Evolutionary conservation across 2,797 vertebrate species (phyloP).

Genomic region (Enteromius afrohamiltoni): DNA sequence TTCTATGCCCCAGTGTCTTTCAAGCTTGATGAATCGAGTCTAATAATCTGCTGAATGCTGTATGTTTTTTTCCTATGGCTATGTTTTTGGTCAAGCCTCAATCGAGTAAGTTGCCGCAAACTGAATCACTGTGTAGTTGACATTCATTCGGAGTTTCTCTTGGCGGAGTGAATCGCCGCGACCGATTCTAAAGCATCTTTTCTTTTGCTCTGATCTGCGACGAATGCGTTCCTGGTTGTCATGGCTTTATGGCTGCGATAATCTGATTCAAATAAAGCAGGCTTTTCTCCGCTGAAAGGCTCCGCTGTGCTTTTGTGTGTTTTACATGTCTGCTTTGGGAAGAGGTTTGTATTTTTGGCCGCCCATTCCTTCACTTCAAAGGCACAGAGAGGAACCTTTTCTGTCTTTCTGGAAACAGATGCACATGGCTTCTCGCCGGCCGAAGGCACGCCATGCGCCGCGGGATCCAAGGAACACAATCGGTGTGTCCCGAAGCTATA

Average conservation of each 20-base stretch:
- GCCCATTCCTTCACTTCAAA: slow-evolving; percentile 71
- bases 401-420: slow-evolving; percentile 71
- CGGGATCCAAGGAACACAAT: slow-evolving; percentile 80
- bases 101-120: slow-evolving; percentile 35
- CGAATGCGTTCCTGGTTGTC: slow-evolving; percentile 68
- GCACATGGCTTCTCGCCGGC: slow-evolving; percentile 74
- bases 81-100: slow-evolving; percentile 45
- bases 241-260: slow-evolving; percentile 69
- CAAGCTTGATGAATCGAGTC: slow-evolving; percentile 47
- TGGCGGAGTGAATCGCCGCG: slow-evolving; percentile 60
- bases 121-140: slow-evolving; percentile 57
- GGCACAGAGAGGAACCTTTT: slow-evolving; percentile 68
- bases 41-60: slow-evolving; percentile 42
- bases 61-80: slow-evolving; percentile 9
- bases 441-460: slow-evolving; percentile 77
- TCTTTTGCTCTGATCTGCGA: slow-evolving; percentile 62
- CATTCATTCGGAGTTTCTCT: slow-evolving; percentile 61
- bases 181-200: slow-evolving; percentile 62
- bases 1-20: slow-evolving; percentile 52
- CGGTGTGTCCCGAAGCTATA: slow-evolving; percentile 78
- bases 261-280: slow-evolving; percentile 68
- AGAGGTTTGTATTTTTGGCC: slow-evolving; percentile 62
- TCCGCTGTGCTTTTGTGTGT: slow-evolving; percentile 62
- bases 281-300: slow-evolving; percentile 62
- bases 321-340: slow-evolving; percentile 40